These are phyloP conservation scores for Limnephilus auricula DNA, from an alignment of 2,888 invertebrate genomes.

Conservation along the genomic window DNA sequence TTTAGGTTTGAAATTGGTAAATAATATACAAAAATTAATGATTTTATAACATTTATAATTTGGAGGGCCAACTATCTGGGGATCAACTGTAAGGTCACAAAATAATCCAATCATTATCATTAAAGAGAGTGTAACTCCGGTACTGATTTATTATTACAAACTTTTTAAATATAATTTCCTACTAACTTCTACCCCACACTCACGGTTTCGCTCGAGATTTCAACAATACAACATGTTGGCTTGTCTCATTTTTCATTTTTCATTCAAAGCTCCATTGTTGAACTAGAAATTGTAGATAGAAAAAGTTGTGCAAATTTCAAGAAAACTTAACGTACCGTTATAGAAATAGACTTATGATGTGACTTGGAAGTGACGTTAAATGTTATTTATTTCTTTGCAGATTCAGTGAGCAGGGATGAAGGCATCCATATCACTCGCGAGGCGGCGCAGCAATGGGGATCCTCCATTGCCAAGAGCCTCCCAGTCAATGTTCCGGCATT, in stretches of 20 bases:
- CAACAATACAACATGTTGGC: background rate
- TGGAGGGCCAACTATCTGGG: too few species aligned
- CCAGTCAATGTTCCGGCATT: slow-evolving; percentile 87
- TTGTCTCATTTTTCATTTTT: background rate
- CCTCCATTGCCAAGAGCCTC: slow-evolving; percentile 84
- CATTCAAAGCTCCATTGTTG: background rate
- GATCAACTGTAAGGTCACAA: too few species aligned
- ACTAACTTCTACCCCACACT: background rate
- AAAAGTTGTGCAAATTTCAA: too few species aligned
- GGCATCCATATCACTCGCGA: slow-evolving; percentile 78
- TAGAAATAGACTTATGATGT: too few species aligned
- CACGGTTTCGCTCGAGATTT: background rate
- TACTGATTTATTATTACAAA: background rate
- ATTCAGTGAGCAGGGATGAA: slow-evolving; percentile 79
- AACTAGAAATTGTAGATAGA: too few species aligned
- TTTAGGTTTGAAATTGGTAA: too few species aligned
- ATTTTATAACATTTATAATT: too few species aligned
- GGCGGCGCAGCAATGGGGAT: slow-evolving; percentile 70
- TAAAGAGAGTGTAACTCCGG: too few species aligned
- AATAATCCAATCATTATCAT: too few species aligned
- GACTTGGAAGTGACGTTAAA: background rate
- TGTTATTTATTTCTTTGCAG: slow-evolving; percentile 67
- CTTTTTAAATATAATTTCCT: background rate
- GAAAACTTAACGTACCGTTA: too few species aligned
- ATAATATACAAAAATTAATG: too few species aligned